These are phyloP conservation scores for Artibeus jamaicensis DNA, from an alignment of 2,797 vertebrate species.

Conservation along the genomic window DNA sequence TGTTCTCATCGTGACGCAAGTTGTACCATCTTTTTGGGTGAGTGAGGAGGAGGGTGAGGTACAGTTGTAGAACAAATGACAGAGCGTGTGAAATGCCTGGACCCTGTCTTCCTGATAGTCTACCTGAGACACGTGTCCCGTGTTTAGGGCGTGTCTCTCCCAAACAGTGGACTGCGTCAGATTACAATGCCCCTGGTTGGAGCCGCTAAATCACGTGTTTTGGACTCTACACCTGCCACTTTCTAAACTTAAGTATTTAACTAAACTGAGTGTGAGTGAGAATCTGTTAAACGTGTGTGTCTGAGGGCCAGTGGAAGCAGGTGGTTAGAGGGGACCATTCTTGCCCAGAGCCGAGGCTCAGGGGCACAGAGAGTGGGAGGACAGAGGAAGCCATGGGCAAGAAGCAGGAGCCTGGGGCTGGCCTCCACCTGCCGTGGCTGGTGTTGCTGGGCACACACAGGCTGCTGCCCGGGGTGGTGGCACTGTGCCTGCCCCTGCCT, in stretches of 20 bases:
- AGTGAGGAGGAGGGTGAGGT: background rate
- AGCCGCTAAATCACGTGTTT: background rate
- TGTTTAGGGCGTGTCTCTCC: background rate
- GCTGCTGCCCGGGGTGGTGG: background rate
- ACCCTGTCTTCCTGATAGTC: background rate
- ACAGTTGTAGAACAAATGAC: background rate
- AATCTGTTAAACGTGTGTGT: background rate
- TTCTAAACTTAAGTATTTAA: background rate
- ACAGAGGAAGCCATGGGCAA: rapidly evolving
- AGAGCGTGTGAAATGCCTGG: background rate
- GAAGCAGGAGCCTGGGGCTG: background rate
- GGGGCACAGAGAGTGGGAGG: background rate
- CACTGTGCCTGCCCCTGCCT: background rate
- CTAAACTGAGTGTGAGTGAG: background rate
- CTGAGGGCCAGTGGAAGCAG: background rate
- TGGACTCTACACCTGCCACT: background rate
- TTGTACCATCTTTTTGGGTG: background rate
- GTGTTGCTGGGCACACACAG: background rate
- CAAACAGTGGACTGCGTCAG: background rate
- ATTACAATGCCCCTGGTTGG: too few species aligned
- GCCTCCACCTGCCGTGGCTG: background rate
- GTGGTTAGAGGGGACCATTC: background rate
- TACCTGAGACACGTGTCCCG: background rate
- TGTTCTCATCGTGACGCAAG: constrained; percentile 14
- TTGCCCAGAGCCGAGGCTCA: background rate